Conservation (phyloP, 1,140 invertebrate genomes). For the Magallana gigas region DNA sequence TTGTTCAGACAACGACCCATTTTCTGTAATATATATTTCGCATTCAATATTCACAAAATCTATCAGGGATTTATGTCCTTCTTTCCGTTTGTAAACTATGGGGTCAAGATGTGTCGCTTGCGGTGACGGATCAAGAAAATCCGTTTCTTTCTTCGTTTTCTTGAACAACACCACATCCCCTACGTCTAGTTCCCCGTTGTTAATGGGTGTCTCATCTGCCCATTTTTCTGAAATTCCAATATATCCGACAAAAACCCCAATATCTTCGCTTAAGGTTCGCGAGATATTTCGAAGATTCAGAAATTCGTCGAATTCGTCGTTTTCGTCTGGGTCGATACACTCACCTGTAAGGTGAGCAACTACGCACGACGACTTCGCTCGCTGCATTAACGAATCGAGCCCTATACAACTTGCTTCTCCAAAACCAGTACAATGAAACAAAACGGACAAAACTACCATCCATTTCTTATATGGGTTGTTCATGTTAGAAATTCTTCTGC, state of each 20-base stretch:
- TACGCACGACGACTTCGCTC: not conserved
- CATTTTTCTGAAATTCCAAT: not conserved
- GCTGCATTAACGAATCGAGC: not conserved
- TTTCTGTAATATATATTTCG: slow-evolving; percentile 58
- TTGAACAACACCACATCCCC: not conserved
- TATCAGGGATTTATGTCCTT: slow-evolving; percentile 49
- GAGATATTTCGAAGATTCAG: not conserved
- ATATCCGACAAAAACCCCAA: not conserved
- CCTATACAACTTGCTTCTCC: not conserved
- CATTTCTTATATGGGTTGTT: too few species aligned
- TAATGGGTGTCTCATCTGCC: not conserved
- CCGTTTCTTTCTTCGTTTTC: not conserved
- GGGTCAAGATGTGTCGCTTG: not conserved
- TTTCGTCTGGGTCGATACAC: not conserved
- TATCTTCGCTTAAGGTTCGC: not conserved
- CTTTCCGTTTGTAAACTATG: slow-evolving; percentile 45
- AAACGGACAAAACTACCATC: too few species aligned
- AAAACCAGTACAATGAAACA: not conserved
- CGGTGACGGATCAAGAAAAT: not conserved
- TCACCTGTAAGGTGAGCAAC: not conserved
- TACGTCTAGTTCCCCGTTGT: not conserved
- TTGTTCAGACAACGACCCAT: slow-evolving; percentile 61
- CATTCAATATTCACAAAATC: slow-evolving; percentile 68
- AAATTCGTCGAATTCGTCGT: not conserved
- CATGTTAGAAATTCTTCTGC: too few species aligned